Evolutionary conservation across 2,797 vertebrate species (phyloP).

Genomic region (Borostomias antarcticus): DNA sequence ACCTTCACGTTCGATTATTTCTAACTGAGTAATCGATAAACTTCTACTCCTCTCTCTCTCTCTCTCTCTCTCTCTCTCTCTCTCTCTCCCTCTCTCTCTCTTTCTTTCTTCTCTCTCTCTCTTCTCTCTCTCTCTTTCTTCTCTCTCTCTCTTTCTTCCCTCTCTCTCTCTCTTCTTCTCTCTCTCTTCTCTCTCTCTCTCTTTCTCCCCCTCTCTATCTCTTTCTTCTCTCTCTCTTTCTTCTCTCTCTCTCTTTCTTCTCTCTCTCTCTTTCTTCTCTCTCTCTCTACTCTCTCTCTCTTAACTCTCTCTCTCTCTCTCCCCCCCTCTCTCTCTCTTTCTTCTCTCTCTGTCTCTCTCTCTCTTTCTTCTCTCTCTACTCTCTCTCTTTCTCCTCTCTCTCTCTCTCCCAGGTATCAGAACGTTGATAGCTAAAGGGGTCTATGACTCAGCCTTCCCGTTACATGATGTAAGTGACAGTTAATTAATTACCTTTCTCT

Average conservation of each 20-base stretch:
- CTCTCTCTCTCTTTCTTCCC: background rate
- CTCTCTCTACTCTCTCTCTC: conserved; percentile 7
- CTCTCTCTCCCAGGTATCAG: conserved; percentile 83
- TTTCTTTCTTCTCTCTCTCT: background rate
- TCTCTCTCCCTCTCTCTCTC: conserved; percentile 12
- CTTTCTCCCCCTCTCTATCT: background rate
- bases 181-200: background rate
- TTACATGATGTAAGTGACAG: conserved; percentile 89
- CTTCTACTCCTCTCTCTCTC: background rate
- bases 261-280: background rate
- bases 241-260: conserved; percentile 9
- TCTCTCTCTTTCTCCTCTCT: conserved; percentile 12
- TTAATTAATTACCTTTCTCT: background rate
- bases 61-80: background rate
- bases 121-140: background rate
- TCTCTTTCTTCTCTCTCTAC: conserved; percentile 7
- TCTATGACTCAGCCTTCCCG: conserved; percentile 94
- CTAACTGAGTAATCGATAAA: background rate
- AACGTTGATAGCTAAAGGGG: conserved; percentile 90
- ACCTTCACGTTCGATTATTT: background rate
- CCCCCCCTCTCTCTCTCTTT: conserved; percentile 6
- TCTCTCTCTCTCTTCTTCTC: background rate
- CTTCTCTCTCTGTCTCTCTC: background rate
- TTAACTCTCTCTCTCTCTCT: conserved; percentile 5
- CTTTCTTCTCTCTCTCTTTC: background rate